A percentile compares a stretch with the other conserved stretches of the same genome.
Conservation (phyloP, 2,113 vertebrate species). For the Rattus norvegicus region GRCr8 NC_086035.1:16757501-16758000, state of each 20-base stretch:
- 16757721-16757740: conserved; percentile 60
- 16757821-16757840: conserved; percentile 17
- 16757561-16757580: conserved; percentile 80
- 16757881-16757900: neutral
- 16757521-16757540: conserved; percentile 79
- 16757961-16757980: neutral
- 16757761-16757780: conserved; percentile 61
- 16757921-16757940: conserved; percentile 13
- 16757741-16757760: conserved; percentile 62
- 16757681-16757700: conserved; percentile 45
- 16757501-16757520: conserved; percentile 79
- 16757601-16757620: conserved; percentile 49
- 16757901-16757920: conserved; percentile 1
- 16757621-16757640: conserved; percentile 72
- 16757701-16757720: conserved; percentile 57
- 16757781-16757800: conserved; percentile 39
- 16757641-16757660: conserved; percentile 61
- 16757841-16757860: conserved; percentile 25
- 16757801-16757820: conserved; percentile 2
- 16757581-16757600: conserved; percentile 73
- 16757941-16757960: neutral
- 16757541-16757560: conserved; percentile 76
- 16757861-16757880: neutral
- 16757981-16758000: neutral
- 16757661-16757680: conserved; percentile 65